Percentiles rank a stretch among this genome's conserved stretches.
Conservation (phyloP, 2,797 vertebrate genomes). For the Lycodopsis pacificus region DNA sequence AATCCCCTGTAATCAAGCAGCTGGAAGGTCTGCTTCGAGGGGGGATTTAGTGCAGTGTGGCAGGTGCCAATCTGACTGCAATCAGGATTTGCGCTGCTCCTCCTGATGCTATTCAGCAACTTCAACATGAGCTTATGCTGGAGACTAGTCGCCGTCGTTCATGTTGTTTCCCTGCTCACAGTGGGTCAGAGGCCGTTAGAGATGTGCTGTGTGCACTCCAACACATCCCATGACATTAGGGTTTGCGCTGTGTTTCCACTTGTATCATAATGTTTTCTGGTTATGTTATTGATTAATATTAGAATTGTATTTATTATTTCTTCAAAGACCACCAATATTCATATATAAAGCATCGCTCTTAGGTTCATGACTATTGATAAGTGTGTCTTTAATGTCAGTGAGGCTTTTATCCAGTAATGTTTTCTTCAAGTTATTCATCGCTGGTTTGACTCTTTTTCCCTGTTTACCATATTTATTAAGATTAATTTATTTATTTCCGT, state of each 20-base stretch:
- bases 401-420: background rate
- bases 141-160: slow-evolving; percentile 46
- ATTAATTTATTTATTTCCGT: background rate
- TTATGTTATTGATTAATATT: background rate
- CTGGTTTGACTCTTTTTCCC: background rate
- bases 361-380: background rate
- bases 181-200: background rate
- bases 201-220: background rate
- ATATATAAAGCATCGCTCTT: background rate
- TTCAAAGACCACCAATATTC: background rate
- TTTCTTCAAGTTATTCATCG: background rate
- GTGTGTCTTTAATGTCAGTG: background rate
- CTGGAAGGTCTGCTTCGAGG: slow-evolving; percentile 67
- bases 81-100: slow-evolving; percentile 64
- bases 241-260: background rate
- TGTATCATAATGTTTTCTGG: background rate
- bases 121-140: slow-evolving; percentile 31
- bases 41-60: slow-evolving; percentile 73
- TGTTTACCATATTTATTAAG: background rate
- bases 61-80: slow-evolving; percentile 72
- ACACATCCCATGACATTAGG: background rate
- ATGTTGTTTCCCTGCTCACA: slow-evolving; percentile 1
- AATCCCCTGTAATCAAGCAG: slow-evolving; percentile 78
- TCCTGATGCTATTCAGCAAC: slow-evolving; percentile 40
- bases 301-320: background rate